Evolutionary conservation across 1,140 invertebrate species (phyloP).

Genomic region (Plodia interpunctella): DNA sequence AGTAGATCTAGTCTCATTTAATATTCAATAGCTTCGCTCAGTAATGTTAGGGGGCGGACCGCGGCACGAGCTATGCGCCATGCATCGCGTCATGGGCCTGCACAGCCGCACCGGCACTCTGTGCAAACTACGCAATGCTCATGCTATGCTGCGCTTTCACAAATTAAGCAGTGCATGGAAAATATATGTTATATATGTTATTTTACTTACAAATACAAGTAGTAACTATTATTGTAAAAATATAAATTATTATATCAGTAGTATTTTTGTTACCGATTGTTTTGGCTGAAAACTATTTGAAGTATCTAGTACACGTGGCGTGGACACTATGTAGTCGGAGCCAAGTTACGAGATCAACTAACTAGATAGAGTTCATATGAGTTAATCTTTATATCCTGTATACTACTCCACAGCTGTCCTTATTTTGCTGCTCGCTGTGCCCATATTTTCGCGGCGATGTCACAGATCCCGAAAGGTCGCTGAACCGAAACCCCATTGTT

Average conservation of each 20-base stretch:
- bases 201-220: no score
- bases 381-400: no score
- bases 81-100: conserved; percentile 54
- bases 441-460: conserved; percentile 73
- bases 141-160: conserved; percentile 28
- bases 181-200: neutral
- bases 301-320: no score
- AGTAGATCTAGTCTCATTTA: conserved; percentile 59
- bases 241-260: no score
- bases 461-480: conserved; percentile 70
- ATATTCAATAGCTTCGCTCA: conserved; percentile 58
- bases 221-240: no score
- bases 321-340: no score
- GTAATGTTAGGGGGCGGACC: conserved; percentile 61
- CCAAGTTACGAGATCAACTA: no score
- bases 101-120: conserved; percentile 11
- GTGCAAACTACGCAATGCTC: conserved; percentile 37
- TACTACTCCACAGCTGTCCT: neutral
- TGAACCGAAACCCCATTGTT: conserved; percentile 72
- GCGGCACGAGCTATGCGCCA: conserved; percentile 56
- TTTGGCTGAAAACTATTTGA: no score
- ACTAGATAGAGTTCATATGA: no score
- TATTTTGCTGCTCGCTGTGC: conserved; percentile 36
- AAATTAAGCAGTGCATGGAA: neutral
- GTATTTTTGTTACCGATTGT: no score